These are phyloP conservation scores for Melinopterus prodromus DNA, from an alignment of 2,888 invertebrate species.

Conservation along the genomic window DNA sequence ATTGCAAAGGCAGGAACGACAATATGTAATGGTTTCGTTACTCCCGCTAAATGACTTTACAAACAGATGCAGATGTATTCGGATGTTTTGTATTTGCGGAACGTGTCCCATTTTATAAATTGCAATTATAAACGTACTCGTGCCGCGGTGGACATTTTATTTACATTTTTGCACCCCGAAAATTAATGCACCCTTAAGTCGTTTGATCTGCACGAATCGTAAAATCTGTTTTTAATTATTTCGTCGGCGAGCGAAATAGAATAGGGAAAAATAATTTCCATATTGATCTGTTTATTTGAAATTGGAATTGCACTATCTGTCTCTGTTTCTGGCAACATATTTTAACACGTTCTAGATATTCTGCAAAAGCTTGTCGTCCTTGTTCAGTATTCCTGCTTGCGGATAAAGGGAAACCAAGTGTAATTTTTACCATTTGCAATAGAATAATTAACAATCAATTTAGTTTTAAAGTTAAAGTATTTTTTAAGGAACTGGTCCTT, in stretches of 20 bases:
- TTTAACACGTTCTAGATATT: no score
- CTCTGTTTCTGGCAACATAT: neutral
- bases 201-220: no score
- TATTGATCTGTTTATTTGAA: neutral
- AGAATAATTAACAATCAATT: no score
- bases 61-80: slow-evolving; percentile 10
- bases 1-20: no score
- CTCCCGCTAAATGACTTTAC: neutral
- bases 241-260: neutral
- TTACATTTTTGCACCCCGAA: slow-evolving; percentile 5
- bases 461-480: no score
- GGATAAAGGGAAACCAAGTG: no score
- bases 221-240: neutral
- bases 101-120: slow-evolving; percentile 18
- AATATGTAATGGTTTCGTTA: neutral
- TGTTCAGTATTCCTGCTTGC: no score
- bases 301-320: neutral
- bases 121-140: slow-evolving; percentile 7
- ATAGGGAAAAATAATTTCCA: neutral
- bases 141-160: neutral
- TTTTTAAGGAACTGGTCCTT: no score
- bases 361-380: no score
- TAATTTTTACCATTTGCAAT: no score
- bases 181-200: neutral
- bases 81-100: slow-evolving; percentile 17